phyloP scores from a whole-genome alignment of 2,113 vertebrate genomes.

The Sinosuthora webbiana region DNA sequence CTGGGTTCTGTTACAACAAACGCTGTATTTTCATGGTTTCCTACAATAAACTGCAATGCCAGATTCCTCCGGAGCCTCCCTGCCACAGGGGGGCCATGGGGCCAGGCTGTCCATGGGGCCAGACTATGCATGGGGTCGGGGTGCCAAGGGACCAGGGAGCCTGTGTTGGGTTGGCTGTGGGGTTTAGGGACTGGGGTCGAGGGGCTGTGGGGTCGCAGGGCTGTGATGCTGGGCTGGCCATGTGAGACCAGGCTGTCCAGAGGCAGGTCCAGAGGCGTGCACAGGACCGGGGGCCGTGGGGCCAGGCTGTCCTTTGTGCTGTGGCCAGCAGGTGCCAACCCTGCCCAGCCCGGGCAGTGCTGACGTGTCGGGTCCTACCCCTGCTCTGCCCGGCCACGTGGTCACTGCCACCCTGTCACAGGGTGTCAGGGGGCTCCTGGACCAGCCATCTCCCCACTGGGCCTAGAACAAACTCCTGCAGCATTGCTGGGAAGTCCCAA shows the following conservation, averaged over 20 bases:
- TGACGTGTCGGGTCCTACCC: not conserved
- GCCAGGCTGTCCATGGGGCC: rapidly evolving
- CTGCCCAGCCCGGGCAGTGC: not conserved
- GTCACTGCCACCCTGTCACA: rapidly evolving
- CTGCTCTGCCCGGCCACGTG: rapidly evolving
- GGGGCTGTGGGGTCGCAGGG: not conserved
- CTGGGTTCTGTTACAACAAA: conserved; percentile 7
- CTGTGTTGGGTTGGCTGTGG: not conserved
- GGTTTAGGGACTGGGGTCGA: rapidly evolving
- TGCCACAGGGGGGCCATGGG: rapidly evolving
- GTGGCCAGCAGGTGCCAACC: not conserved
- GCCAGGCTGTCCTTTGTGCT: not conserved
- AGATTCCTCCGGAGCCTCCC: not conserved
- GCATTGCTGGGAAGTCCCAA: no score
- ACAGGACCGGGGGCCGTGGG: rapidly evolving
- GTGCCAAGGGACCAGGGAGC: no score
- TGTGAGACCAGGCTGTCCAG: not conserved
- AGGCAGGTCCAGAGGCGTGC: not conserved
- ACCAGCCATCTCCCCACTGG: not conserved
- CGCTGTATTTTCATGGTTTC: conserved; percentile 63
- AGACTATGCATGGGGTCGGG: rapidly evolving
- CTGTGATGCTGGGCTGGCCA: not conserved
- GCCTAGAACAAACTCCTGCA: not conserved
- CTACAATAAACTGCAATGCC: conserved; percentile 59
- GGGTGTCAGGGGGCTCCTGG: not conserved